A percentile compares a stretch with the other conserved stretches of the same genome.
These are phyloP conservation scores for Cylindroiulus punctatus DNA, from an alignment of 2,888 invertebrate species.

Conservation along the genomic window DNA sequence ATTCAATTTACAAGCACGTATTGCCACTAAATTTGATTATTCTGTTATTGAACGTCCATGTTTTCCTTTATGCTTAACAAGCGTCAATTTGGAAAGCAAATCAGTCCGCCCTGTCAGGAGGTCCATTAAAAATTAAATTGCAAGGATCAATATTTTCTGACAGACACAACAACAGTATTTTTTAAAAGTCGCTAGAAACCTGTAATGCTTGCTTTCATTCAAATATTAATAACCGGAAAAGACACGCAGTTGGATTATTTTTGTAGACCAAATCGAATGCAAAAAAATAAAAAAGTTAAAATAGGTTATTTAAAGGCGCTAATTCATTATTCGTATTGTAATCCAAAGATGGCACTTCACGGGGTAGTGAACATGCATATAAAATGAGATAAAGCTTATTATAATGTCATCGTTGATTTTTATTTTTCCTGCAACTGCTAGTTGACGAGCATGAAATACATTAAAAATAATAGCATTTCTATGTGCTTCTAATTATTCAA, in stretches of 20 bases:
- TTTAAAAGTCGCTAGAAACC: background rate
- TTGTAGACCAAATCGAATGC: background rate
- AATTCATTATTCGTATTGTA: background rate
- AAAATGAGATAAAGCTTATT: background rate
- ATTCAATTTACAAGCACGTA: background rate
- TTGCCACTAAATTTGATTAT: background rate
- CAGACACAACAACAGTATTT: background rate
- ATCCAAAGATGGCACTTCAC: no score
- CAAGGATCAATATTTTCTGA: background rate
- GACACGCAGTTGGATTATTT: background rate
- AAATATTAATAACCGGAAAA: background rate
- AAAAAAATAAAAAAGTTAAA: background rate
- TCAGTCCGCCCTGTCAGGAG: background rate
- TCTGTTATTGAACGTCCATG: background rate
- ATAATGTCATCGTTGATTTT: background rate
- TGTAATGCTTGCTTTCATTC: background rate
- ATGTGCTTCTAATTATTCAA: background rate
- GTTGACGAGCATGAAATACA: background rate
- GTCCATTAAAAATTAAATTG: conserved; percentile 2
- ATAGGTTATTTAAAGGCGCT: background rate
- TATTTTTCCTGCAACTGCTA: background rate
- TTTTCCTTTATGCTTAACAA: background rate
- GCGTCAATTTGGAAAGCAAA: background rate
- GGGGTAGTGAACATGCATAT: no score
- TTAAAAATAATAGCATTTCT: background rate